Evolutionary conservation across 2,113 vertebrate species (phyloP).

Genomic region (Microcebus jonahi): DNA sequence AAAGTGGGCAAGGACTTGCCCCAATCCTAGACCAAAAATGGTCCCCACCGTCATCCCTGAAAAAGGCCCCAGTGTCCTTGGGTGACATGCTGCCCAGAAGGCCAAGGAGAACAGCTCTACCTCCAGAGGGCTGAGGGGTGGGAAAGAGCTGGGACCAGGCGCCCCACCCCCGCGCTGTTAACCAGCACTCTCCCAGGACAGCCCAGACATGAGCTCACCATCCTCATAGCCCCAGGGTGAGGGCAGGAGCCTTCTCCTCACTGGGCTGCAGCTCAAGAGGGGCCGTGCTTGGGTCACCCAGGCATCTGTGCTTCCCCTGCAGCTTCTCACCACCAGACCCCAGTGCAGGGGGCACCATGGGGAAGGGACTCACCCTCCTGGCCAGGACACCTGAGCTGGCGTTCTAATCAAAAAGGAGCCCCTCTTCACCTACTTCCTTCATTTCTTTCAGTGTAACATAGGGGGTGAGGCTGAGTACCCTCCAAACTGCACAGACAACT

Average conservation of each 20-base stretch:
- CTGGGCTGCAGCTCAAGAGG: neutral
- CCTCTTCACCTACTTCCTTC: neutral
- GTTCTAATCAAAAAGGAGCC: too few species aligned
- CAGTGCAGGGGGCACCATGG: neutral
- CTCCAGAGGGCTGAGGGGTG: neutral
- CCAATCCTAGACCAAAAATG: neutral
- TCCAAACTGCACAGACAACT: neutral
- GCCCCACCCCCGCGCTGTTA: conserved; percentile 11
- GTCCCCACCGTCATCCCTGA: neutral
- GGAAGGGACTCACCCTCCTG: neutral
- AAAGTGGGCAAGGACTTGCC: neutral
- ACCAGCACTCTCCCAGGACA: conserved; percentile 58
- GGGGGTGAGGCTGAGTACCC: neutral
- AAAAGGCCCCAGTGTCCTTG: neutral
- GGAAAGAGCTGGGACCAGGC: neutral
- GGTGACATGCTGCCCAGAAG: neutral
- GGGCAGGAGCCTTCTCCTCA: conserved; percentile 27
- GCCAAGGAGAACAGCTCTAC: neutral
- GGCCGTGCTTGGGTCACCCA: neutral
- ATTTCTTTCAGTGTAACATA: neutral
- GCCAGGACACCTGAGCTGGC: neutral
- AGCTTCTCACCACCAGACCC: neutral
- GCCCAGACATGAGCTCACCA: conserved; percentile 78
- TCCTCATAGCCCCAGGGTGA: conserved; percentile 38
- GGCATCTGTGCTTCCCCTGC: neutral